phyloP scores from a whole-genome alignment of 64 coral and sea anemone genomes.

The Dendrophyllia cribrosa region DNA sequence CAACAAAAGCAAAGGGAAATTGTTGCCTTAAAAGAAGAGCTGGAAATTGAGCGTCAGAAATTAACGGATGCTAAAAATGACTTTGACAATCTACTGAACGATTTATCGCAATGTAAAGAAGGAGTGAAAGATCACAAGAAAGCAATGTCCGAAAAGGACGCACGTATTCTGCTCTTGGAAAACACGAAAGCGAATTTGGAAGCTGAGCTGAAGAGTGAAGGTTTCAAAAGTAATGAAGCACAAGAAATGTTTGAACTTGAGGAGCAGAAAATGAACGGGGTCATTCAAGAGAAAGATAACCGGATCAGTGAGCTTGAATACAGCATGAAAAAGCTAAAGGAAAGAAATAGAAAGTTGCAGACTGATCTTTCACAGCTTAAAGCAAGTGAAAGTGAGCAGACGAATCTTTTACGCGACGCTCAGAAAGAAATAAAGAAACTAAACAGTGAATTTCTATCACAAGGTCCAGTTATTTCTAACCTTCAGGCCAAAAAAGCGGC shows the following conservation, averaged over 20 bases:
- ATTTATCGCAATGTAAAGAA: conserved; percentile 12
- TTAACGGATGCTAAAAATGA: neutral
- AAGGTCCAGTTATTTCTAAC: neutral
- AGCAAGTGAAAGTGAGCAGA: neutral
- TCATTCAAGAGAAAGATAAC: conserved; percentile 39
- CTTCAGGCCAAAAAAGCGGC: neutral
- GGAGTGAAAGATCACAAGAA: conserved; percentile 12
- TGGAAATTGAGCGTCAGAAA: conserved; percentile 13
- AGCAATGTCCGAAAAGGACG: conserved; percentile 5
- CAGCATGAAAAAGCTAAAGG: neutral
- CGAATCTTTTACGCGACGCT: neutral
- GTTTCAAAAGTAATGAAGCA: neutral
- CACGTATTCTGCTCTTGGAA: conserved; percentile 8
- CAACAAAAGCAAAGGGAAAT: conserved; percentile 11
- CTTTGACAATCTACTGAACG: neutral
- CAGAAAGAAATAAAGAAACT: conserved; percentile 18
- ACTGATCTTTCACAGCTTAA: neutral
- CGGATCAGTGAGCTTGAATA: neutral
- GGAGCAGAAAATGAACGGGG: neutral
- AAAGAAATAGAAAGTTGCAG: conserved; percentile 24
- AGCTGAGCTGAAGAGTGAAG: neutral
- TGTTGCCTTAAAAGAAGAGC: neutral
- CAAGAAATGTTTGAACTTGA: neutral
- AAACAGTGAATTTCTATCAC: neutral
- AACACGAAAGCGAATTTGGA: neutral